phyloP scores from a whole-genome alignment of 1,140 invertebrate species.

The Dreissena rostriformis region DNA sequence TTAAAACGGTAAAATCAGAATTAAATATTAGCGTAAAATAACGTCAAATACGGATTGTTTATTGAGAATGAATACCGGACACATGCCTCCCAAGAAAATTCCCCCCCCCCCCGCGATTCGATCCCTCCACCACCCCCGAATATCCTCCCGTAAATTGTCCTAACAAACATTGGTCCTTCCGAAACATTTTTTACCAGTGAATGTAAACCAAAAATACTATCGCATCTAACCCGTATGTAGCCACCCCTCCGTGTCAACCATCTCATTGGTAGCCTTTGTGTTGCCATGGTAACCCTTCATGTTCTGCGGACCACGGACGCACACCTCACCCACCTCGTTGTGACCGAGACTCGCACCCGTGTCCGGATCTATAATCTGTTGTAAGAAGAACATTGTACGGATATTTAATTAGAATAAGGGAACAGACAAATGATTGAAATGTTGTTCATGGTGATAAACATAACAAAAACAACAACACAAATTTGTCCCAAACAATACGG shows the following conservation, averaged over 20 bases:
- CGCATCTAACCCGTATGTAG: conserved; percentile 84
- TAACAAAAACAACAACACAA: too few relatives aligned
- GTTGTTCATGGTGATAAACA: too few relatives aligned
- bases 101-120: too few relatives aligned
- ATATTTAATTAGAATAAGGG: too few relatives aligned
- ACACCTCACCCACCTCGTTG: conserved; percentile 78
- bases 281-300: conserved; percentile 88
- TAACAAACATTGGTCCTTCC: background rate
- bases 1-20: background rate
- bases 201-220: background rate
- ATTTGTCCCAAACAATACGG: too few relatives aligned
- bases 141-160: background rate
- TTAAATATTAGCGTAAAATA: background rate
- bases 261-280: conserved; percentile 87
- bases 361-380: conserved; percentile 75
- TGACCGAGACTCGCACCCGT: conserved; percentile 63
- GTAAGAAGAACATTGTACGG: background rate
- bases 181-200: background rate
- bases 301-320: conserved; percentile 76
- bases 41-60: background rate
- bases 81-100: too few relatives aligned
- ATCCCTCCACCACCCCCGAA: background rate
- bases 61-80: too few relatives aligned
- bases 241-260: conserved; percentile 88
- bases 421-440: too few relatives aligned